A percentile compares a stretch with the other conserved stretches of the same genome.
Conservation (phyloP, 2,888 invertebrate genomes). For the Protophormia terraenovae region DNA sequence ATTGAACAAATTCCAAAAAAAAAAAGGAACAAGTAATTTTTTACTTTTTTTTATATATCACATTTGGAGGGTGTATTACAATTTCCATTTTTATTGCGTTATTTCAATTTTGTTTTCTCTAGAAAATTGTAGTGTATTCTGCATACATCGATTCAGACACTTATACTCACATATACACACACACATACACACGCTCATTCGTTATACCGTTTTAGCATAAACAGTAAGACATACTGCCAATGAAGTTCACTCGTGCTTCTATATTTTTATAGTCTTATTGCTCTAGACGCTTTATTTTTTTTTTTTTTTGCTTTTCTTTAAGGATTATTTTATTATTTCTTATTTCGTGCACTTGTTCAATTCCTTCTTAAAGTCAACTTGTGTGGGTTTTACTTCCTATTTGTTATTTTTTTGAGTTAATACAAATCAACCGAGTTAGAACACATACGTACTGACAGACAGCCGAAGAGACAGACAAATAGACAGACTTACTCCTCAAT, state of each 20-base stretch:
- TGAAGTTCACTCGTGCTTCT: constrained; percentile 58
- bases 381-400: constrained; percentile 60
- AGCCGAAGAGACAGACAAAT: background rate
- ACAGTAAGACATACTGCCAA: constrained; percentile 59
- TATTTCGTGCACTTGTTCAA: constrained; percentile 67
- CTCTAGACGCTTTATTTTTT: constrained; percentile 44
- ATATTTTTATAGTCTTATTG: constrained; percentile 58
- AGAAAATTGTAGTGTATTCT: constrained; percentile 12
- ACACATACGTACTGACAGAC: background rate
- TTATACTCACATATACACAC: background rate
- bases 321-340: constrained; percentile 68
- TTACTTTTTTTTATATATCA: constrained; percentile 49
- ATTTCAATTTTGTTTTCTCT: constrained; percentile 64
- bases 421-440: constrained; percentile 1
- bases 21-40: constrained; percentile 53
- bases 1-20: background rate
- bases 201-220: constrained; percentile 43
- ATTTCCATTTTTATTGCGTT: constrained; percentile 69
- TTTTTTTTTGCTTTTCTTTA: constrained; percentile 55
- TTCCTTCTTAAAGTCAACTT: constrained; percentile 62
- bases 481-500: constrained; percentile 6
- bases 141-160: background rate
- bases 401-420: constrained; percentile 50
- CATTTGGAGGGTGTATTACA: constrained; percentile 62
- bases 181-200: background rate